phyloP scores from a whole-genome alignment of 92 coral and sea anemone genomes.

The Zoanthus sociatus region DNA sequence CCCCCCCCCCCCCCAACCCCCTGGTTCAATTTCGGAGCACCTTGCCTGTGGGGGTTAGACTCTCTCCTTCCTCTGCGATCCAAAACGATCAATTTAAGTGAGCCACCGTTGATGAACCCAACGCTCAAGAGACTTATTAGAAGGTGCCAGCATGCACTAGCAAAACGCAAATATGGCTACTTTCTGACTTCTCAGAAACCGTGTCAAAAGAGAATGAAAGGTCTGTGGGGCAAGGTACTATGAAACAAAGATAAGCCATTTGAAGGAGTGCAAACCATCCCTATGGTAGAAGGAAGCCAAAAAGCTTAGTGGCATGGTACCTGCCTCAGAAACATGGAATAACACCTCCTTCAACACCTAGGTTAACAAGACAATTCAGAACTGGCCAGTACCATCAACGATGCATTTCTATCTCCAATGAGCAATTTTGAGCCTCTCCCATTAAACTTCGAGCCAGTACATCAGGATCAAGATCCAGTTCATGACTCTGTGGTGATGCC shows the following conservation, averaged over 20 bases:
- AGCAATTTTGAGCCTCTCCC: not conserved
- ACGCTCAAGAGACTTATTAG: constrained; percentile 8
- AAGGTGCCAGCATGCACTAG: constrained; percentile 31
- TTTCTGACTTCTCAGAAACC: constrained; percentile 32
- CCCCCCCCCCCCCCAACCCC: too few relatives aligned
- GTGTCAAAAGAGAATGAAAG: constrained; percentile 38
- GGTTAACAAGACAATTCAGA: not conserved
- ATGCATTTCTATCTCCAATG: constrained; percentile 7
- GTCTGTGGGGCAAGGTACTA: constrained; percentile 25
- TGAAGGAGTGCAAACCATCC: constrained; percentile 41
- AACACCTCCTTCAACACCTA: constrained; percentile 1
- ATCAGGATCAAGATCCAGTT: not conserved
- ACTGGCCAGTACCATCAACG: not conserved
- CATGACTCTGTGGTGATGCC: not conserved
- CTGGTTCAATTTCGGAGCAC: too few relatives aligned
- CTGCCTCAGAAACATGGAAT: not conserved
- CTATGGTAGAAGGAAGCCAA: constrained; percentile 49
- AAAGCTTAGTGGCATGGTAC: constrained; percentile 31
- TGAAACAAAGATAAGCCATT: constrained; percentile 20
- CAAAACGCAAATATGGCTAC: not conserved
- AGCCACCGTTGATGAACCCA: constrained; percentile 45
- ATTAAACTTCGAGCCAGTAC: not conserved
- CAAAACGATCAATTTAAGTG: constrained; percentile 21
- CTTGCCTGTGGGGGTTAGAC: not conserved
- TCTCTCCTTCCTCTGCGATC: constrained; percentile 23